Evolutionary conservation across 2,888 invertebrate genomes (phyloP), one percentile per base, ranked within the genome.

Genomic region (Coleophora deauratella): DNA sequence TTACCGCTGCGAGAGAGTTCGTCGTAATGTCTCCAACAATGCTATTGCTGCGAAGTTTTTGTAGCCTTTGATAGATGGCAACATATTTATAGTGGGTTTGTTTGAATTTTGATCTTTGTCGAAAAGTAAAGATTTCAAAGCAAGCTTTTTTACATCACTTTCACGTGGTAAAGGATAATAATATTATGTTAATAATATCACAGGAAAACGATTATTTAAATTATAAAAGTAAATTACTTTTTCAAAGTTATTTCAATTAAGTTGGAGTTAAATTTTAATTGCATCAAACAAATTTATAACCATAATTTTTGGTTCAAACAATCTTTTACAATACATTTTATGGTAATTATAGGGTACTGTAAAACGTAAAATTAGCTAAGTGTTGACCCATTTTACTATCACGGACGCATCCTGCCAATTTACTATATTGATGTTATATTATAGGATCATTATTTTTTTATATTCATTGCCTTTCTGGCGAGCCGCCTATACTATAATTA

Each of bases 341-440:
- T 21, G 6, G 21, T 21, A 45, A 45, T 42, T 37, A 42, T 38
- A 40, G 34, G 35, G 37, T 31, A 35, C 15, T 42, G 39, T 33
- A 42, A 35, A 52, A 52, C 47, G 43, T 55, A 61, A 55, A 57
- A 53, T 44, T 45, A 64, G 60, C 56, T 62, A 66, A 68, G 59
- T 66, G 66, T 67, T 70, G 75, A 75, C 64, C 73, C 66, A 69
- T 78, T 79, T 75, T 70, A 64, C 68, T 68, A 73, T 71, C 74
- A 75, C 51, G 59, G 60, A 63, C 61, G 67, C 71, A 78, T 76
- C 81, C 79, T 78, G 80, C 71, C 81, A 81, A 81, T 84, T 81
- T 78, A 74, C 69, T 77, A 74, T 80, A 81, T 82, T 73, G 78
- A 76, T 69, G 74, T 76, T 72, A 68, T 70, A 81, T 80, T 77